These are phyloP conservation scores for Mirounga angustirostris DNA, from an alignment of 2,113 vertebrate genomes.

Conservation along the genomic window DNA sequence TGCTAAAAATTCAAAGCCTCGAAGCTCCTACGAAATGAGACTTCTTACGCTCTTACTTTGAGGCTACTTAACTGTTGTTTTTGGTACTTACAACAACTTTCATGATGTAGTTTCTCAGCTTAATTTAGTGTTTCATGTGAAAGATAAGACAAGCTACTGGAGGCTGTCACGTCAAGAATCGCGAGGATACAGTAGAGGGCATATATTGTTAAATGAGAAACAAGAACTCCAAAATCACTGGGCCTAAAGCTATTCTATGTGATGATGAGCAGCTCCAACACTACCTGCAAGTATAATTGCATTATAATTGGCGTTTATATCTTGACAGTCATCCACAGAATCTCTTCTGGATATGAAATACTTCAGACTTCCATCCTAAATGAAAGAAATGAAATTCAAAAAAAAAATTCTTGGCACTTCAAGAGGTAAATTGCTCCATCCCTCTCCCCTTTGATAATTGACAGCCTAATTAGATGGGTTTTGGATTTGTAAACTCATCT, in stretches of 20 bases:
- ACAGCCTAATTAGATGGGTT: neutral
- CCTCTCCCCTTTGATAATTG: slow-evolving; percentile 4
- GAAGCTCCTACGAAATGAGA: neutral
- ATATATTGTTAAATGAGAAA: slow-evolving; percentile 14
- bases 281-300: neutral
- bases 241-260: neutral
- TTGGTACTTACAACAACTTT: neutral
- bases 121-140: neutral
- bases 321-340: neutral
- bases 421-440: neutral
- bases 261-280: neutral
- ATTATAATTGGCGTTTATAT: neutral
- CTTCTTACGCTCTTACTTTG: neutral
- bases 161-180: neutral
- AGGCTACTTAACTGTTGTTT: neutral
- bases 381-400: slow-evolving; percentile 36
- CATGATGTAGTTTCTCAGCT: neutral
- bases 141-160: neutral
- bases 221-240: neutral
- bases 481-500: neutral
- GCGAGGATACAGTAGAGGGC: neutral
- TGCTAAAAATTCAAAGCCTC: neutral
- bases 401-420: neutral
- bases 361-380: neutral
- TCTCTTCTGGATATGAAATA: neutral